phyloP scores from a whole-genome alignment of 2,113 vertebrate species.

The Heptranchias perlo region DNA sequence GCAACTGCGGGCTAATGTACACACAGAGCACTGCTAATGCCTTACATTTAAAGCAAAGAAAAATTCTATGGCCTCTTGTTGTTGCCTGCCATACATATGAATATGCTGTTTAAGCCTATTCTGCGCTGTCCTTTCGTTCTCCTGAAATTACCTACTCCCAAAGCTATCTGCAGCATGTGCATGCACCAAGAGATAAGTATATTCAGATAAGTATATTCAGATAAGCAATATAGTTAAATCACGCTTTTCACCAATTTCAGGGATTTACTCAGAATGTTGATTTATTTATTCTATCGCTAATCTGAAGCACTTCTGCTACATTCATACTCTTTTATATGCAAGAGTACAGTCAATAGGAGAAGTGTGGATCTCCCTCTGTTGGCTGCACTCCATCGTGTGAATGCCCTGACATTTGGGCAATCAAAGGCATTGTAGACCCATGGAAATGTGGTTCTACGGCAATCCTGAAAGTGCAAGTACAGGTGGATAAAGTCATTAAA shows the following conservation, averaged over 20 bases:
- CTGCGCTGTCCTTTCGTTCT: not conserved
- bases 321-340: not conserved
- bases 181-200: constrained; percentile 15
- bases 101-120: constrained; percentile 23
- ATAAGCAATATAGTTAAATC: constrained; percentile 11
- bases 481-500: not conserved
- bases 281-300: not conserved
- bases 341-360: not conserved
- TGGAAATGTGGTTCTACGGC: not conserved
- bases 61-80: not conserved
- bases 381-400: not conserved
- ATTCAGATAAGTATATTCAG: not conserved
- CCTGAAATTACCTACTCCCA: not conserved
- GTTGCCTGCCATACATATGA: not conserved
- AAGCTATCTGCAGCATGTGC: not conserved
- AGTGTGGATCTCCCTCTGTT: not conserved
- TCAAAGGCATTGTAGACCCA: not conserved
- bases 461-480: not conserved
- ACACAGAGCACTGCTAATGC: not conserved
- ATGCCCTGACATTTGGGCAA: not conserved
- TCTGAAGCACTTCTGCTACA: not conserved
- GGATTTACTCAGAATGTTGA: not conserved
- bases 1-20: not conserved
- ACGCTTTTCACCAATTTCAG: not conserved
- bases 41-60: not conserved